Evolutionary conservation across 2,113 vertebrate species (phyloP).

Genomic region (Cygnus buccinator): DNA sequence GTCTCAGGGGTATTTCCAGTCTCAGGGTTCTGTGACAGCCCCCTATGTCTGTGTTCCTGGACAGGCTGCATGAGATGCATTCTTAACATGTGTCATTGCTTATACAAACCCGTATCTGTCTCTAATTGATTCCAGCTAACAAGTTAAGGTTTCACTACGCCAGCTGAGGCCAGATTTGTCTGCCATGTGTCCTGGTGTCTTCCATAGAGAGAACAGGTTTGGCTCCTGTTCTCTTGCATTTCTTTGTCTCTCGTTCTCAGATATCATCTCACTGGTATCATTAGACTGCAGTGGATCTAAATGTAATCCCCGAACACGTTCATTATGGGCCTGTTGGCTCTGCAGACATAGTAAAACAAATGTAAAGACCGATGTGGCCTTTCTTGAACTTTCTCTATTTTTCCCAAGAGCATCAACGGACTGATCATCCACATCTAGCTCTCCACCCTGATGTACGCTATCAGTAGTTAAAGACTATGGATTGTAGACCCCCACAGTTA

Average conservation of each 20-base stretch:
- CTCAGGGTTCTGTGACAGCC: background rate
- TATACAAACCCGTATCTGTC: background rate
- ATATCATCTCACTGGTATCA: background rate
- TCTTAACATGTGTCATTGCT: background rate
- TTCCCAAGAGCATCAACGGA: background rate
- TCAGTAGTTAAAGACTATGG: background rate
- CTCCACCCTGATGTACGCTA: background rate
- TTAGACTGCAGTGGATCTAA: background rate
- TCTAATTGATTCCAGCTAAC: background rate
- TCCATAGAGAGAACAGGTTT: background rate
- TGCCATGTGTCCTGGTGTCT: background rate
- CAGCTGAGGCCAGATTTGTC: background rate
- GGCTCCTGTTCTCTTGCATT: background rate
- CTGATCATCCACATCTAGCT: background rate
- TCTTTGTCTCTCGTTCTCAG: background rate
- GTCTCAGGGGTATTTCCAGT: too few species aligned
- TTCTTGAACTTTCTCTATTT: background rate
- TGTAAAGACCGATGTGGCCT: background rate
- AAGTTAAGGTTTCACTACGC: background rate
- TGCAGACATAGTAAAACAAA: background rate
- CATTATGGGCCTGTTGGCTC: background rate
- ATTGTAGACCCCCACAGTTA: background rate
- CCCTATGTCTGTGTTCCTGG: accelerated
- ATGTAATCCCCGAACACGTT: background rate
- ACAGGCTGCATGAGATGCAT: background rate